Conservation (phyloP, 2,888 invertebrate genomes). For the Thymelicus lineola region DNA sequence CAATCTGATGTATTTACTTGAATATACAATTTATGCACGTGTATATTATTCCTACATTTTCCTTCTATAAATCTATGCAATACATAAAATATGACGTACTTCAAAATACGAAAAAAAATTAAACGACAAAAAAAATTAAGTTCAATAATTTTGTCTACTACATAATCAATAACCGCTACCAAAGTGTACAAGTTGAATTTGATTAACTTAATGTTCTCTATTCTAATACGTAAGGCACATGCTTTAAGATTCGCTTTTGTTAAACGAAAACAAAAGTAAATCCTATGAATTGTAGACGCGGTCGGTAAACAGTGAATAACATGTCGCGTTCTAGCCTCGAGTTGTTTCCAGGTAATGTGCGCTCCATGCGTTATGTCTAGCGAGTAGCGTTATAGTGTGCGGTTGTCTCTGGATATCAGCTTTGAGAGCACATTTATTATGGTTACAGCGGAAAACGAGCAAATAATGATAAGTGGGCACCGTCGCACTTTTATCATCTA, state of each 20-base stretch:
- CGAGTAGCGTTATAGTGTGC: not conserved
- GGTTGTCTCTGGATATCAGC: not conserved
- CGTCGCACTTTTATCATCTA: too few species aligned
- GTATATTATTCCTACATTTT: too few species aligned
- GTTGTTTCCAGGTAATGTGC: not conserved
- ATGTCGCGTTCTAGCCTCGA: slow-evolving; percentile 14
- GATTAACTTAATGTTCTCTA: not conserved
- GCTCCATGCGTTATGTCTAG: not conserved
- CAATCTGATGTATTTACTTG: too few species aligned
- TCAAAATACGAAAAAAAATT: too few species aligned
- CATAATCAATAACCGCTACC: not conserved
- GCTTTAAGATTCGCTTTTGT: slow-evolving; percentile 25
- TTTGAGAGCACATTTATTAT: not conserved
- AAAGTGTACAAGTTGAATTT: not conserved
- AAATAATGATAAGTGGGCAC: too few species aligned
- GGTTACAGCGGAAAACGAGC: too few species aligned
- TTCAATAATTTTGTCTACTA: too few species aligned
- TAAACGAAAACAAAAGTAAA: slow-evolving; percentile 36
- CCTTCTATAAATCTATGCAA: too few species aligned
- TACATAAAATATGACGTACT: too few species aligned
- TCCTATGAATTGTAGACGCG: slow-evolving; percentile 28
- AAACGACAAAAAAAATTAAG: too few species aligned
- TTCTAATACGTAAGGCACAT: slow-evolving; percentile 20
- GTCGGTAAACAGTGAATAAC: slow-evolving; percentile 23
- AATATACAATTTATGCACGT: too few species aligned